Percentiles rank a stretch among this genome's conserved stretches.
These are phyloP conservation scores for Tribolium freemani DNA, from an alignment of 2,888 invertebrate genomes.

Conservation along the genomic window DNA sequence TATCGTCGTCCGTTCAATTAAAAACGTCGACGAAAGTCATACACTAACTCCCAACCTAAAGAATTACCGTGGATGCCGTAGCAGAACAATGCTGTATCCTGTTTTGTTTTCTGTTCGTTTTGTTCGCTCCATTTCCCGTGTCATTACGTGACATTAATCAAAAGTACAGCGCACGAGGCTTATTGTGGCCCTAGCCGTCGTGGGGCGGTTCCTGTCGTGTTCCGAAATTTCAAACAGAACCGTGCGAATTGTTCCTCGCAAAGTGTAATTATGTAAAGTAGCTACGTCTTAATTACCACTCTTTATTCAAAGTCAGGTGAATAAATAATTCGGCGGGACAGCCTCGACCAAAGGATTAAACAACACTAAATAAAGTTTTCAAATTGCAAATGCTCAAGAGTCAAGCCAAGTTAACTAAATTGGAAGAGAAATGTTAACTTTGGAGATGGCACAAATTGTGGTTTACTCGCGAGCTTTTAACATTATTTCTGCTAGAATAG, in stretches of 20 bases:
- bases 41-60: not conserved
- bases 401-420: not conserved
- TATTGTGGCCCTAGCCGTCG: constrained; percentile 34
- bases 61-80: constrained; percentile 15
- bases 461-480: not conserved
- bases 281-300: constrained; percentile 60
- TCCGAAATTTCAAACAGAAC: constrained; percentile 52
- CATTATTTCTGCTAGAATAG: not conserved
- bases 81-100: constrained; percentile 32
- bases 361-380: not conserved
- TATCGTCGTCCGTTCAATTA: constrained; percentile 16
- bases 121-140: constrained; percentile 50
- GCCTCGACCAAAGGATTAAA: not conserved
- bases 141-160: constrained; percentile 58
- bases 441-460: not conserved
- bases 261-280: constrained; percentile 62
- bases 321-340: constrained; percentile 47
- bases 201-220: constrained; percentile 47
- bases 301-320: constrained; percentile 58
- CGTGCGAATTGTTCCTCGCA: constrained; percentile 51
- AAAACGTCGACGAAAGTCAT: constrained; percentile 18
- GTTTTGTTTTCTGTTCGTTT: constrained; percentile 46
- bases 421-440: not conserved
- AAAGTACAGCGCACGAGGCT: constrained; percentile 49
- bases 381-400: not conserved